phyloP scores from a whole-genome alignment of 2,113 vertebrate species.

The Rhinolophus ferrumequinum region DNA sequence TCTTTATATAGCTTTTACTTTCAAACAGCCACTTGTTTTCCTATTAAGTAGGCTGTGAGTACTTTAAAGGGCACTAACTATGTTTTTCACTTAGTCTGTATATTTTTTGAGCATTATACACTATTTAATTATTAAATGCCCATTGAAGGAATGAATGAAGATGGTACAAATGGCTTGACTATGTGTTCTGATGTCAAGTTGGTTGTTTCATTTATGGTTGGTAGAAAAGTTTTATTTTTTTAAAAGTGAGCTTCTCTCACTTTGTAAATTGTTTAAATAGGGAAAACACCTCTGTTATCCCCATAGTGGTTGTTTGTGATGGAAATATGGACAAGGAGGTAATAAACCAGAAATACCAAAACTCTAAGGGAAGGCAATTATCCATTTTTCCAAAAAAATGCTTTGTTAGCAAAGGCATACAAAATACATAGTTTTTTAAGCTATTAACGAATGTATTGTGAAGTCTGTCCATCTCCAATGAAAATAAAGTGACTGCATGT shows the following conservation, averaged over 20 bases:
- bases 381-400: slow-evolving; percentile 9
- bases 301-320: background rate
- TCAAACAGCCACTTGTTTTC: background rate
- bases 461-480: background rate
- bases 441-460: background rate
- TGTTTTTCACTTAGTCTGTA: background rate
- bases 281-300: background rate
- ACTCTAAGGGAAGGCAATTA: background rate
- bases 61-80: background rate
- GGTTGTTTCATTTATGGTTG: background rate
- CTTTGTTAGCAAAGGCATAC: background rate
- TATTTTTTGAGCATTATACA: background rate
- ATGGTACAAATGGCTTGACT: background rate
- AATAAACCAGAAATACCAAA: slow-evolving; percentile 33
- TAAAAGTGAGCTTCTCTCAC: background rate
- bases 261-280: slow-evolving; percentile 24
- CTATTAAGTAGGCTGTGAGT: background rate
- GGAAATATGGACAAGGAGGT: background rate
- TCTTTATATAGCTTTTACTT: background rate
- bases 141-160: slow-evolving; percentile 1
- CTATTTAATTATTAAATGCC: slow-evolving; percentile 15
- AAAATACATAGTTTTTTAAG: background rate
- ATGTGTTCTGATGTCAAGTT: background rate
- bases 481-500: background rate
- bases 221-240: slow-evolving; percentile 3